Evolutionary conservation across 1,140 invertebrate species (phyloP).

Genomic region (Ostrea denselamellosa): DNA sequence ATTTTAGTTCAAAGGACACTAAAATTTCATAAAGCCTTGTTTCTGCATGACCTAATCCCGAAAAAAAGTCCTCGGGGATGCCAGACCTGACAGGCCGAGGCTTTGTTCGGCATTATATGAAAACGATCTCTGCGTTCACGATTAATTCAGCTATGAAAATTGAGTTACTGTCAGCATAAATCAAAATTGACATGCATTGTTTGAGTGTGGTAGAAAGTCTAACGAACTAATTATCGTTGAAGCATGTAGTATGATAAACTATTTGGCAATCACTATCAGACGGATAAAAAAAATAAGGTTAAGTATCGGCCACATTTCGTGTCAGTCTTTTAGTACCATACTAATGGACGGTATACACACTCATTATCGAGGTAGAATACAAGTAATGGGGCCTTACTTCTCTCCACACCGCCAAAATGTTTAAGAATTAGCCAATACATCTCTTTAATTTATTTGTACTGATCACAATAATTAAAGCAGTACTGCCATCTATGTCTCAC

Average conservation of each 20-base stretch:
- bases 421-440: background rate
- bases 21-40: no score
- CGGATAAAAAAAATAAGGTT: background rate
- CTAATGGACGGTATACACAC: background rate
- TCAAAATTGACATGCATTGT: slow-evolving; percentile 5
- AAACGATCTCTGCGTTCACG: background rate
- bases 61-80: slow-evolving; percentile 3
- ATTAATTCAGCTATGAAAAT: background rate
- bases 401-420: background rate
- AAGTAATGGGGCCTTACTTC: background rate
- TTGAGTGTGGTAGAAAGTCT: slow-evolving; percentile 8
- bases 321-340: background rate
- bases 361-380: background rate
- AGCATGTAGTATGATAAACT: slow-evolving; percentile 13
- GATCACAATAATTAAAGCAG: background rate
- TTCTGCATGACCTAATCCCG: background rate
- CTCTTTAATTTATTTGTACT: background rate
- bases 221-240: slow-evolving; percentile 33
- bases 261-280: slow-evolving; percentile 3
- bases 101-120: background rate
- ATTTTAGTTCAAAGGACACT: no score
- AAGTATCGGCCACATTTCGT: background rate
- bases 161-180: background rate
- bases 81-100: background rate
- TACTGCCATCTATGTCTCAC: background rate